These are phyloP conservation scores for Drosophila algonquin DNA, from an alignment of 2,888 invertebrate genomes.

Conservation along the genomic window DNA sequence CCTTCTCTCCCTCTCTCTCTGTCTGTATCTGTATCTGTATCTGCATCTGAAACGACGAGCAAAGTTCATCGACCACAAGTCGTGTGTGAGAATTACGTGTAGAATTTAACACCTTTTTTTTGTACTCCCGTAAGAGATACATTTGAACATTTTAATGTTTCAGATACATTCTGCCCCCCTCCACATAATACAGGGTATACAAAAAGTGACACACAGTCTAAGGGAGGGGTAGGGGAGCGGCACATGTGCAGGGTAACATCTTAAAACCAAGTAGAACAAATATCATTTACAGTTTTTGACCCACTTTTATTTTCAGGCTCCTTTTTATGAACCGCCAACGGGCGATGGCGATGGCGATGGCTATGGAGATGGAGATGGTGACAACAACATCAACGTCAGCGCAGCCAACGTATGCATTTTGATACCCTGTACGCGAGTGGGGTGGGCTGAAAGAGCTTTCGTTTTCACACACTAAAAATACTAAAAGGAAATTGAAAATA, in stretches of 20 bases:
- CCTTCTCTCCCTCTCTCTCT: neutral
- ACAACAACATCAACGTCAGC: constrained; percentile 15
- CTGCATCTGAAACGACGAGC: constrained; percentile 4
- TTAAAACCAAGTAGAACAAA: constrained; percentile 77
- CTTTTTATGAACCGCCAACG: constrained; percentile 61
- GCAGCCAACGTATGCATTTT: constrained; percentile 59
- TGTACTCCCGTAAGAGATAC: constrained; percentile 19
- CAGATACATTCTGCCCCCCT: constrained; percentile 13
- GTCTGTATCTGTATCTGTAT: constrained; percentile 15
- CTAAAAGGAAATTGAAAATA: too few relatives aligned
- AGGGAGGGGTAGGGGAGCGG: neutral
- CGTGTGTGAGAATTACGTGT: constrained; percentile 45
- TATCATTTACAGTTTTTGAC: constrained; percentile 79
- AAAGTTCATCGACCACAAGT: constrained; percentile 68
- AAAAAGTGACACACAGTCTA: constrained; percentile 2
- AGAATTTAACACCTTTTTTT: constrained; percentile 52
- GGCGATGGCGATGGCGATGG: constrained; percentile 24
- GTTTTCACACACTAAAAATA: too few relatives aligned
- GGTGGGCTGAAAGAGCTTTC: neutral
- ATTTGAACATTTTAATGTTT: constrained; percentile 56
- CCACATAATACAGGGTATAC: constrained; percentile 12
- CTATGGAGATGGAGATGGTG: neutral
- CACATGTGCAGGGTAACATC: constrained; percentile 47
- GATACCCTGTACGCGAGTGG: neutral
- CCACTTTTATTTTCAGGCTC: constrained; percentile 71